Evolutionary conservation across 1,140 invertebrate species (phyloP), one percentile per base, ranked within the genome.

Genomic region (Bactericera cockerelli): DNA sequence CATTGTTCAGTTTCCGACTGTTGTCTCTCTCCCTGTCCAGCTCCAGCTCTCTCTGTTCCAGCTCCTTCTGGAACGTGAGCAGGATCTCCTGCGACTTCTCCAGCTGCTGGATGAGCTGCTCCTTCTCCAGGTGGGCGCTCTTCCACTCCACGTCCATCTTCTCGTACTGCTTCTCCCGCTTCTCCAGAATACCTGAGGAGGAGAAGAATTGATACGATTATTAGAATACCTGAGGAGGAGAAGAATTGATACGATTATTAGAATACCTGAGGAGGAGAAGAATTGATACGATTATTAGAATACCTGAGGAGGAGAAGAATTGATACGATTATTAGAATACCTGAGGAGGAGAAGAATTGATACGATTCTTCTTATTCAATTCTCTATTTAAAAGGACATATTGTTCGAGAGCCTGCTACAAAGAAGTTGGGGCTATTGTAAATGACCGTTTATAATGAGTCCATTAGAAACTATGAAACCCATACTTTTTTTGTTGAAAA

Each of bases 81-180:
- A 93, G 71, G 79, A 93, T 91, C 66, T 92, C 89, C 70, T 93
- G 89, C 4, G 86, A 89, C 71, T 93, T 93, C 70, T 93, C 89
- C 66, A 93, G 68, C 69, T 93, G 89, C 55, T 84, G 80, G 0
- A 93, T 87, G 58, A 93, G 70, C 70, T 93, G 88, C 69, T 93
- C 89, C 56, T 89, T 72, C 71, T 93, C 89, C 36, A 84, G 79
- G 31, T 85, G 84, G 65, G 93, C 66, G 69, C 92, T 87, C 66
- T 89, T 90, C 61, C 86, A 80, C 62, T 93, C 89, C 1, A 78
- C 77, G 68, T 92, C 89, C 61, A 89, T 75, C 69, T 90, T 89
- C 55, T 85, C 80, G 59, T 86, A 81, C 64, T 86, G 80, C 68
- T 88, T 89, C 69, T 90, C 86, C 58, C 87, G 79, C 56, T 87